Percentiles rank a stretch among this genome's conserved stretches.
Evolutionary conservation across 2,113 vertebrate species (phyloP).

Genomic region (Panthera tigris): DNA sequence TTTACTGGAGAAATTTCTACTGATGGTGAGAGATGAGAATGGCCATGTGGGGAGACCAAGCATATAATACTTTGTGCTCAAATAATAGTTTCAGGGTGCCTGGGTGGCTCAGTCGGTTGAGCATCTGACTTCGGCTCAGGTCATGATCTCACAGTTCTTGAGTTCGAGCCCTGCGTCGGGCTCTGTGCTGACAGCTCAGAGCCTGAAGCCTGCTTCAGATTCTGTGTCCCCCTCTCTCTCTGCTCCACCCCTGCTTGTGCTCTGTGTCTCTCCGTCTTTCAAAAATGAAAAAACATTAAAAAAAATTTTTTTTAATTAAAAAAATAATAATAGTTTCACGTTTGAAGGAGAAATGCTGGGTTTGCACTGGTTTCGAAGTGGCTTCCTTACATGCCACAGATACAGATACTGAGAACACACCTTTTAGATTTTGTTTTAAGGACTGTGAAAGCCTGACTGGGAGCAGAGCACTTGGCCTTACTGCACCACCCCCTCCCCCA

Average conservation of each 20-base stretch:
- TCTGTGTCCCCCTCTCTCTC: no score
- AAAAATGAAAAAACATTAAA: no score
- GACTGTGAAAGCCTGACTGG: neutral
- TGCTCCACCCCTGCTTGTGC: no score
- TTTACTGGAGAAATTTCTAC: neutral
- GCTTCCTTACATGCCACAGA: neutral
- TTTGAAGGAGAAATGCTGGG: neutral
- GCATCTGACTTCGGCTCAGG: no score
- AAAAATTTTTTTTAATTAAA: no score
- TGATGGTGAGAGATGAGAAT: neutral
- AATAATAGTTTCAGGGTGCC: neutral
- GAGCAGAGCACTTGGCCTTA: neutral
- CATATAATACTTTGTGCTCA: neutral
- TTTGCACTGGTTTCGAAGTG: neutral
- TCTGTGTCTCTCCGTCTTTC: no score
- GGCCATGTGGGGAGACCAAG: neutral
- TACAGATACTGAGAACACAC: neutral
- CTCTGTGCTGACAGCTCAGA: no score
- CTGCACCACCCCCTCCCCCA: neutral
- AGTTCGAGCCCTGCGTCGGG: no score
- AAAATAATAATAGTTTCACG: neutral
- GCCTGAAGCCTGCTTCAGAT: no score
- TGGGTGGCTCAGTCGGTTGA: no score
- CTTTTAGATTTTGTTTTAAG: slow-evolving; percentile 12
- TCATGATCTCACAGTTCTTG: no score